Evolutionary conservation across 1,140 invertebrate species (phyloP).

Genomic region (Papilio dardanus): DNA sequence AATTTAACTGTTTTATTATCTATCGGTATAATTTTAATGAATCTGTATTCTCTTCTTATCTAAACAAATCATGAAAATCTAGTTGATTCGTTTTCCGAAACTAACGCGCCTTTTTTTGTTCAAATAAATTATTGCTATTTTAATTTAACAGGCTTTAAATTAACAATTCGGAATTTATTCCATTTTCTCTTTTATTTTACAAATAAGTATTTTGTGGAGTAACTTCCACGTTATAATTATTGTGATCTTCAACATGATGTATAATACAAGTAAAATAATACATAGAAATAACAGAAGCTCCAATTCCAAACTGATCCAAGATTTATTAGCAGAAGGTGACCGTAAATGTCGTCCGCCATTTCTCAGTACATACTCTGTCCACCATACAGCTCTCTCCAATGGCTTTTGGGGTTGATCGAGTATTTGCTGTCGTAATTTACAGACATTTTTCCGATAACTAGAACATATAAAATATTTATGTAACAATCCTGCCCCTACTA

Average conservation of each 20-base stretch:
- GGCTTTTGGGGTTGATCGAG: conserved; percentile 80
- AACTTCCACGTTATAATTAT: neutral
- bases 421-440: neutral
- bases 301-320: neutral
- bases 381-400: conserved; percentile 77
- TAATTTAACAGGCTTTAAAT: neutral
- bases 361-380: conserved; percentile 79
- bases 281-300: neutral
- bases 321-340: neutral
- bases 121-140: neutral
- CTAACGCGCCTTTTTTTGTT: too few species aligned
- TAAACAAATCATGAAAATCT: too few species aligned
- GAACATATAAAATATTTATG: neutral
- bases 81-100: too few species aligned
- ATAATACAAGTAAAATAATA: neutral
- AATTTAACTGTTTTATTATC: too few species aligned
- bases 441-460: conserved; percentile 13
- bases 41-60: too few species aligned
- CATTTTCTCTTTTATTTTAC: neutral
- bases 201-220: neutral
- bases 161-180: neutral
- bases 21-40: too few species aligned
- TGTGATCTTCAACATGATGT: neutral
- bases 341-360: conserved; percentile 80
- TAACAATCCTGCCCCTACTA: neutral